Percentiles rank a stretch among this genome's conserved stretches.
phyloP scores from a whole-genome alignment of 2,113 vertebrate species.

The Epinephelus moara region DNA sequence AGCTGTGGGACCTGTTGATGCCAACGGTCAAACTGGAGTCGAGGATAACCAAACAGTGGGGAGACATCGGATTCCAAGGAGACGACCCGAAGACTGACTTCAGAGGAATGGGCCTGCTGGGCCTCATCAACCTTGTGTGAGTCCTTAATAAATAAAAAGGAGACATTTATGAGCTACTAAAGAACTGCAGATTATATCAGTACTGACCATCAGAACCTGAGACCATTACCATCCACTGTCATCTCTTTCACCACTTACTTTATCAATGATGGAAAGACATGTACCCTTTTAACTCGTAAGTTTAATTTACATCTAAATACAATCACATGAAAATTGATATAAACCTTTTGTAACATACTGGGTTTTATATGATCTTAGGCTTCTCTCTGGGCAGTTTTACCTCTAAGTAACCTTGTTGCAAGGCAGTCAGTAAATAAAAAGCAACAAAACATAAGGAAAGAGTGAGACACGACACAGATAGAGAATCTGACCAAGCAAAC shows the following conservation, averaged over 20 bases:
- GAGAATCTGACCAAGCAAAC: not conserved
- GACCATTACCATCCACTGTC: too few species aligned
- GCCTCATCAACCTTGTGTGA: conserved; percentile 95
- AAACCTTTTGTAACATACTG: not conserved
- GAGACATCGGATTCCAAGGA: conserved; percentile 97
- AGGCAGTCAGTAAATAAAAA: not conserved
- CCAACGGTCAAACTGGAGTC: conserved; percentile 90
- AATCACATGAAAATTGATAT: too few species aligned
- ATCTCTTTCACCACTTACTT: not conserved
- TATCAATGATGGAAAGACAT: not conserved
- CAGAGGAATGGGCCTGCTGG: conserved; percentile 98
- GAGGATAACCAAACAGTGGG: conserved; percentile 97
- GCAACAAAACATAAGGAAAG: not conserved
- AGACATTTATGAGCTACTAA: not conserved
- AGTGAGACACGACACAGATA: not conserved
- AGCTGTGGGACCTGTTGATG: conserved; percentile 98
- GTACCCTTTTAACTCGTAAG: too few species aligned
- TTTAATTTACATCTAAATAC: not conserved
- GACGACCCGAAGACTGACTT: conserved; percentile 99
- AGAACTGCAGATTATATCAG: not conserved
- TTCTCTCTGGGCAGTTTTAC: not conserved
- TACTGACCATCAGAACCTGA: not conserved
- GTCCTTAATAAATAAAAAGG: conserved; percentile 65
- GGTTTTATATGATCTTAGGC: not conserved
- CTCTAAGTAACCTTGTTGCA: not conserved